Evolutionary conservation across 2,888 invertebrate genomes (phyloP).

Genomic region (Troilus luridus): DNA sequence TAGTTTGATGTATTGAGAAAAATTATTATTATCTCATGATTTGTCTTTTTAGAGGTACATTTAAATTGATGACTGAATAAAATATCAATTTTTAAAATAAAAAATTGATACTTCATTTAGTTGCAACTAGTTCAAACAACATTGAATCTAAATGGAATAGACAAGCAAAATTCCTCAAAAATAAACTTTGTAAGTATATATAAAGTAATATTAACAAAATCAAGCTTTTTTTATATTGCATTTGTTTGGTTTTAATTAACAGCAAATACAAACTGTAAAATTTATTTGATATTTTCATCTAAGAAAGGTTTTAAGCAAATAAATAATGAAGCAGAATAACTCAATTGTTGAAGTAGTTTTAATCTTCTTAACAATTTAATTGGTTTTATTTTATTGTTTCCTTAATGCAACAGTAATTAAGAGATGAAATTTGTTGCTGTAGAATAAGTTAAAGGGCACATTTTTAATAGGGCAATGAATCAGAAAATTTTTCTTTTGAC

Average conservation of each 20-base stretch:
- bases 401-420: neutral
- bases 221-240: neutral
- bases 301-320: neutral
- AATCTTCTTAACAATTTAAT: neutral
- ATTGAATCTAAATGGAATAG: neutral
- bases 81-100: no score
- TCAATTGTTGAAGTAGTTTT: neutral
- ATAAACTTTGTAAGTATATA: neutral
- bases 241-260: neutral
- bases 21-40: conserved; percentile 8
- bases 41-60: neutral
- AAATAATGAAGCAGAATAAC: neutral
- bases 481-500: neutral
- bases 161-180: neutral
- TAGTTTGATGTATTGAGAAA: neutral
- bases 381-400: neutral
- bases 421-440: neutral
- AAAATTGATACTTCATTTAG: neutral
- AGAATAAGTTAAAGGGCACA: neutral
- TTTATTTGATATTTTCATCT: neutral
- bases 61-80: neutral
- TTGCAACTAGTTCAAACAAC: neutral
- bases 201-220: neutral
- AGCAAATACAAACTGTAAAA: neutral
- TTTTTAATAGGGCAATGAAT: neutral